phyloP scores from a whole-genome alignment of 2,797 vertebrate genomes.

The Holocentrus rufus region DNA sequence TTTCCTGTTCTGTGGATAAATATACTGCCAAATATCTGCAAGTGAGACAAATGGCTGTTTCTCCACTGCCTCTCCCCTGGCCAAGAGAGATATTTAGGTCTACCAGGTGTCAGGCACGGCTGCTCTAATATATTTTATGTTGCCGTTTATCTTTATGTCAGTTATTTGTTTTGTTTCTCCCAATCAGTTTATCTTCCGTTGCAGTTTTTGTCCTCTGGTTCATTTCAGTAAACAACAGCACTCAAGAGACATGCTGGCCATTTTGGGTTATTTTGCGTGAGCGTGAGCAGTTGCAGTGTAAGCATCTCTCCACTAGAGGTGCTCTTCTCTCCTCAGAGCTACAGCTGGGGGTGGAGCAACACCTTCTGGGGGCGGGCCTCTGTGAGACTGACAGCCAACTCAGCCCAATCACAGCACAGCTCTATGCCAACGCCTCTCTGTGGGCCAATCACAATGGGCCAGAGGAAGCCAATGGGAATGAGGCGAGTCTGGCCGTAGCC shows the following conservation, averaged over 20 bases:
- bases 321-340: conserved; percentile 81
- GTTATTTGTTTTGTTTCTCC: too few relatives aligned
- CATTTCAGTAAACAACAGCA: background rate
- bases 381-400: conserved; percentile 76
- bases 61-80: background rate
- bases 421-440: conserved; percentile 66
- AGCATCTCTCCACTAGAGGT: conserved; percentile 60
- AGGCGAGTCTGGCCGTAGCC: conserved; percentile 70
- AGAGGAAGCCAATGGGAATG: conserved; percentile 79
- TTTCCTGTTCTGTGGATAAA: background rate
- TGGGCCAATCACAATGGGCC: conserved; percentile 80
- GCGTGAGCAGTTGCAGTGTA: conserved; percentile 24
- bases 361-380: conserved; percentile 74
- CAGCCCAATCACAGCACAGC: conserved; percentile 78
- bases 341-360: conserved; percentile 77
- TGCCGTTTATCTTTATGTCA: background rate
- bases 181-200: background rate
- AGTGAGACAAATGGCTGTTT: background rate
- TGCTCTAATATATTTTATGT: background rate
- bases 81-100: background rate
- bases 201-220: rapidly evolving
- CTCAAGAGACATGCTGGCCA: too few relatives aligned
- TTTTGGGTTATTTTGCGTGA: background rate
- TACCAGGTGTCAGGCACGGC: too few relatives aligned
- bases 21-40: background rate